A percentile compares a stretch with the other conserved stretches of the same genome.
phyloP scores from a whole-genome alignment of 2,888 invertebrate species.

The Oeneis ivallda region DNA sequence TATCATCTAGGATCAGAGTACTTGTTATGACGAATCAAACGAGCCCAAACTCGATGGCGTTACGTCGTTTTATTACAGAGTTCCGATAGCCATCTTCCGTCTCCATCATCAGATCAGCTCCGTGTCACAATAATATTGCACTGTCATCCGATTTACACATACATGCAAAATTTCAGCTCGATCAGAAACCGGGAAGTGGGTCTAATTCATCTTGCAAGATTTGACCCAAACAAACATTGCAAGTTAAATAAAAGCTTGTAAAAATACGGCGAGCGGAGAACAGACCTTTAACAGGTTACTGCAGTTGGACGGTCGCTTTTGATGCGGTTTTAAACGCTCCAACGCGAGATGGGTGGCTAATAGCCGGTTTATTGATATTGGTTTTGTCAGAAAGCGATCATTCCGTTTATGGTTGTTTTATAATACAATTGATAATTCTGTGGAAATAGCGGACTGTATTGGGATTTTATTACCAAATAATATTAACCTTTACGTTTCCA shows the following conservation, averaged over 20 bases:
- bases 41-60: too few relatives aligned
- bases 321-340: constrained; percentile 54
- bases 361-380: constrained; percentile 65
- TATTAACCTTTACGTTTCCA: not conserved
- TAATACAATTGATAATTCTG: constrained; percentile 26
- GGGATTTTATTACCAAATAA: constrained; percentile 14
- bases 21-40: too few relatives aligned
- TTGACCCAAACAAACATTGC: too few relatives aligned
- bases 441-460: constrained; percentile 19
- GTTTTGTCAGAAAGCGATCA: constrained; percentile 55
- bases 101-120: too few relatives aligned
- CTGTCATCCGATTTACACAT: too few relatives aligned
- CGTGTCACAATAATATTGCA: too few relatives aligned
- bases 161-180: too few relatives aligned
- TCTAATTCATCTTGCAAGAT: too few relatives aligned
- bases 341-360: constrained; percentile 46
- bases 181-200: too few relatives aligned
- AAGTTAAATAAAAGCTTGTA: not conserved
- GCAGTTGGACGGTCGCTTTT: constrained; percentile 28
- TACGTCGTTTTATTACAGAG: too few relatives aligned
- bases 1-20: too few relatives aligned
- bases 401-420: constrained; percentile 34
- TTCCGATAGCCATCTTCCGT: too few relatives aligned
- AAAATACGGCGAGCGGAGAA: constrained; percentile 10
- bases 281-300: constrained; percentile 27